A percentile compares a stretch with the other conserved stretches of the same genome.
phyloP scores from a whole-genome alignment of 2,113 vertebrate genomes.

The Prietella phreatophila region DNA sequence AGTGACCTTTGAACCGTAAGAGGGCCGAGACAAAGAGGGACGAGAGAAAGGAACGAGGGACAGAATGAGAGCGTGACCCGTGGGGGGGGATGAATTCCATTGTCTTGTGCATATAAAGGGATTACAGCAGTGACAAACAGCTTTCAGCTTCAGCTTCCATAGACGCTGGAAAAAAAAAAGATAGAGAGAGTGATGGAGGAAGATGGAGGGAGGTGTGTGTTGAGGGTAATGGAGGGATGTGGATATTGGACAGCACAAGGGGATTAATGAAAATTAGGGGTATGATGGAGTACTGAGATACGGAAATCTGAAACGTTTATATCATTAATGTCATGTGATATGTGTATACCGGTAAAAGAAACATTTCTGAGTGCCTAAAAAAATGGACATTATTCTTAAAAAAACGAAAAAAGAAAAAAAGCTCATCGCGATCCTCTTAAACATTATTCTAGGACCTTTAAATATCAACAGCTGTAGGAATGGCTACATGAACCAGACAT shows the following conservation, averaged over 20 bases:
- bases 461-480: background rate
- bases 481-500: background rate
- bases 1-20: slow-evolving; percentile 47
- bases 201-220: background rate
- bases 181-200: slow-evolving; percentile 12
- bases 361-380: background rate
- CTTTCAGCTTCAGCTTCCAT: slow-evolving; percentile 46
- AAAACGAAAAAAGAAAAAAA: background rate
- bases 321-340: background rate
- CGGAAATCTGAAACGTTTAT: background rate
- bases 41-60: slow-evolving; percentile 35
- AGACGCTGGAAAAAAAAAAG: slow-evolving; percentile 19
- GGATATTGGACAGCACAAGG: background rate
- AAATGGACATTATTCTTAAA: background rate
- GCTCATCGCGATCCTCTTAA: background rate
- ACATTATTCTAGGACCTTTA: background rate
- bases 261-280: background rate
- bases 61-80: slow-evolving; percentile 29
- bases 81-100: slow-evolving; percentile 41
- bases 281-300: too few relatives aligned
- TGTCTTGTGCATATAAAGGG: slow-evolving; percentile 45
- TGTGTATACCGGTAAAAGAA: background rate
- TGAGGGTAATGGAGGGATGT: background rate
- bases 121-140: slow-evolving; percentile 46
- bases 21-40: slow-evolving; percentile 43